Evolutionary conservation across 1,140 invertebrate species (phyloP).

Genomic region (Sinella curviseta): DNA sequence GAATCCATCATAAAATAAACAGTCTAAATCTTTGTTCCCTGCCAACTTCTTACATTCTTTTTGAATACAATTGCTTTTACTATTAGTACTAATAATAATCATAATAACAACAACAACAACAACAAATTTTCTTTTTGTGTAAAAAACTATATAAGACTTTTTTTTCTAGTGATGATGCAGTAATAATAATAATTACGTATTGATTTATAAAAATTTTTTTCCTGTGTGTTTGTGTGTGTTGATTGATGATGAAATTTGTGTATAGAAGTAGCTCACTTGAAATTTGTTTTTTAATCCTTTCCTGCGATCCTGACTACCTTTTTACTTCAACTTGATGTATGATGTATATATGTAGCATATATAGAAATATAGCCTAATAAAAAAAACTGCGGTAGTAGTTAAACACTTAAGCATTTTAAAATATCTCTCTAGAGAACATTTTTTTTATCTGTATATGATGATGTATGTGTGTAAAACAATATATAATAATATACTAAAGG

Average conservation of each 20-base stretch:
- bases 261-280: not conserved
- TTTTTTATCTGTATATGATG: not conserved
- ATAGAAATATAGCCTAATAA: too few relatives aligned
- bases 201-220: not conserved
- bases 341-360: too few relatives aligned
- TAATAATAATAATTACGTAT: too few relatives aligned
- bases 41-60: conserved; percentile 3
- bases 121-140: too few relatives aligned
- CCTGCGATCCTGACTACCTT: conserved; percentile 8
- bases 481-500: not conserved
- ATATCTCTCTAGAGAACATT: too few relatives aligned
- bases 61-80: too few relatives aligned
- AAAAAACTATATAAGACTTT: not conserved
- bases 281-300: not conserved
- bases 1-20: not conserved
- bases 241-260: too few relatives aligned
- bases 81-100: too few relatives aligned
- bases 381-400: too few relatives aligned
- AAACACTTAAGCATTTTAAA: too few relatives aligned
- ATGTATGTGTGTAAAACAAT: not conserved
- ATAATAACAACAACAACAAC: too few relatives aligned
- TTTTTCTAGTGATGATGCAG: not conserved
- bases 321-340: not conserved
- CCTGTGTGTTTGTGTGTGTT: too few relatives aligned
- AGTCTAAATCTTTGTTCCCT: not conserved